Percentiles rank a stretch among this genome's conserved stretches.
phyloP scores from a whole-genome alignment of 2,888 invertebrate genomes.

The Heliconius aoede region DNA sequence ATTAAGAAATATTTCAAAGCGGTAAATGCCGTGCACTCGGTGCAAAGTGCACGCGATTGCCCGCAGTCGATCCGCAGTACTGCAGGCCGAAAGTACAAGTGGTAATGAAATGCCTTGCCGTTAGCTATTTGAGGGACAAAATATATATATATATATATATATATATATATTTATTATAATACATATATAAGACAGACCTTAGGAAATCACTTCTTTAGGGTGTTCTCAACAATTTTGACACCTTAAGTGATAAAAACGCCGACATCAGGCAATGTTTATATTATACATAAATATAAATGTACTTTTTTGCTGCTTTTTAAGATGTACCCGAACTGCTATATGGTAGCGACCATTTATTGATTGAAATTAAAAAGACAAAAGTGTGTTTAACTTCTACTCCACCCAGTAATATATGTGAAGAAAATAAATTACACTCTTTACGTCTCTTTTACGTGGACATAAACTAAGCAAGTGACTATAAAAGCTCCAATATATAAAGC shows the following conservation, averaged over 20 bases:
- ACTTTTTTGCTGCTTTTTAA: no score
- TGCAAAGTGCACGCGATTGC: slow-evolving; percentile 39
- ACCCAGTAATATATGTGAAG: slow-evolving; percentile 29
- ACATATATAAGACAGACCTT: no score
- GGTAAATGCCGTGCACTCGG: slow-evolving; percentile 22
- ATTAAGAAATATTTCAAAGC: slow-evolving; percentile 15
- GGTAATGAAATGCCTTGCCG: slow-evolving; percentile 14
- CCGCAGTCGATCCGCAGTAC: slow-evolving; percentile 42
- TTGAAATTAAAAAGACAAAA: neutral
- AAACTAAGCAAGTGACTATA: slow-evolving; percentile 39
- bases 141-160: no score
- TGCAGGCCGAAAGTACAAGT: slow-evolving; percentile 33
- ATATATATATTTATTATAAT: no score
- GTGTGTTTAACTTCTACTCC: neutral
- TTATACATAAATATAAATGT: no score
- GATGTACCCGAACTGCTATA: neutral
- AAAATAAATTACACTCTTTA: slow-evolving; percentile 42
- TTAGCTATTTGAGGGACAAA: neutral
- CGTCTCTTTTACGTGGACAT: slow-evolving; percentile 38
- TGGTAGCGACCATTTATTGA: neutral
- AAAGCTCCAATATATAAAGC: slow-evolving; percentile 32
- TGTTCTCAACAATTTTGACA: no score
- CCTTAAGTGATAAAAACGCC: no score
- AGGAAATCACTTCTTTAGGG: no score
- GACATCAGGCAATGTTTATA: no score